Percentiles rank a stretch among this genome's conserved stretches.
Evolutionary conservation across 1,140 invertebrate species (phyloP).

Genomic region (Dufourea novaeangliae): DNA sequence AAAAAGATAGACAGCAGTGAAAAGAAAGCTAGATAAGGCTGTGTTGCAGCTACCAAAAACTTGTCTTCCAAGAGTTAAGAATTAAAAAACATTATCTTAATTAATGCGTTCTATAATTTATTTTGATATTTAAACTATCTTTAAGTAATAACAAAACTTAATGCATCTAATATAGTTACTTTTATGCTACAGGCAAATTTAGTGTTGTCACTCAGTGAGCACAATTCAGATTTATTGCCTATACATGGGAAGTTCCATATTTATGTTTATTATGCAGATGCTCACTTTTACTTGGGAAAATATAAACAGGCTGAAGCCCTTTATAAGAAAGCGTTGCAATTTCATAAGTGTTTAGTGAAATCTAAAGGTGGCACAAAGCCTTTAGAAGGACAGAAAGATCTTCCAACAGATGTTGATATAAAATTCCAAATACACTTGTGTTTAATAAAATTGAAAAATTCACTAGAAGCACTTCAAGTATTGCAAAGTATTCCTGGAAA

Average conservation of each 20-base stretch:
- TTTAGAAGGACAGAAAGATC: conserved; percentile 79
- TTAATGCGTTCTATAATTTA: conserved; percentile 32
- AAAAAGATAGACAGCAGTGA: too few relatives aligned
- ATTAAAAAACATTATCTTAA: too few relatives aligned
- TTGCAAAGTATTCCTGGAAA: conserved; percentile 88
- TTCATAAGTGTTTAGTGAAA: conserved; percentile 87
- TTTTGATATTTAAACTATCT: conserved; percentile 1
- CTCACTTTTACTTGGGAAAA: conserved; percentile 85
- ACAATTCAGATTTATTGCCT: conserved; percentile 84
- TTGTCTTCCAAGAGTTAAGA: too few relatives aligned
- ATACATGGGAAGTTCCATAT: conserved; percentile 85
- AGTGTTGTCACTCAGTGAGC: conserved; percentile 85
- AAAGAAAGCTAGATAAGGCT: too few relatives aligned
- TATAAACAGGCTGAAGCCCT: conserved; percentile 86
- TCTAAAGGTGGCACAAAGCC: conserved; percentile 81
- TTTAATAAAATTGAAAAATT: conserved; percentile 85
- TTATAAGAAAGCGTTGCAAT: conserved; percentile 86
- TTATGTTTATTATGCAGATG: conserved; percentile 86
- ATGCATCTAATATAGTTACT: conserved; percentile 58
- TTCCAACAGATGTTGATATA: conserved; percentile 85
- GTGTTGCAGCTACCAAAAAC: too few relatives aligned
- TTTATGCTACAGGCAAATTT: conserved; percentile 84
- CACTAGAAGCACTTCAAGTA: conserved; percentile 84
- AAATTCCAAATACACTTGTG: conserved; percentile 90
- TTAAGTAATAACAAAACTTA: conserved; percentile 66